Percentiles rank a stretch among this genome's conserved stretches.
Conservation (phyloP, 2,113 vertebrate species). For the Lamprotornis superbus region DNA sequence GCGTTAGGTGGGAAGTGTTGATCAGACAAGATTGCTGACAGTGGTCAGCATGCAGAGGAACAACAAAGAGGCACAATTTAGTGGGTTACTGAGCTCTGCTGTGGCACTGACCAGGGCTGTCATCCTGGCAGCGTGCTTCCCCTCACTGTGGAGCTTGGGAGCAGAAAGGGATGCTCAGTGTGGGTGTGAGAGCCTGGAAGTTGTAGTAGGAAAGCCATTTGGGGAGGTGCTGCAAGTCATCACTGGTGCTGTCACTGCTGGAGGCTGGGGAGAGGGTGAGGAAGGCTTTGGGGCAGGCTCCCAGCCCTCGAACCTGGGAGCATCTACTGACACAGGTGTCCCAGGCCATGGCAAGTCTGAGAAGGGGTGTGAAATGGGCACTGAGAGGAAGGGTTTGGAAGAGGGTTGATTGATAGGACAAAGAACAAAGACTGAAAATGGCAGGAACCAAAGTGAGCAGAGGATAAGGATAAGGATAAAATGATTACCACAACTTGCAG, state of each 20-base stretch:
- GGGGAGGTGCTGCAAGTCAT: neutral
- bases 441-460: neutral
- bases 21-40: neutral
- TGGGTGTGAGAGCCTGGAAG: neutral
- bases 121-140: rapidly evolving
- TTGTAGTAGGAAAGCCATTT: neutral
- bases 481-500: neutral
- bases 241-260: rapidly evolving
- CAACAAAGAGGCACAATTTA: neutral
- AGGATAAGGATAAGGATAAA: neutral
- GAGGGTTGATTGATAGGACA: neutral
- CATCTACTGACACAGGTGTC: neutral
- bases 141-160: neutral
- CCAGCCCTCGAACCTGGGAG: neutral
- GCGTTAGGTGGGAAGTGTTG: neutral
- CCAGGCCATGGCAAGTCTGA: rapidly evolving
- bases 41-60: neutral
- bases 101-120: neutral
- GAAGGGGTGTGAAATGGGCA: neutral
- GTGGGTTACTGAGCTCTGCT: neutral
- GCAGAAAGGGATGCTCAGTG: neutral
- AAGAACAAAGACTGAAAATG: neutral
- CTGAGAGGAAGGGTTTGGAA: neutral
- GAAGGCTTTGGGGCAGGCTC: neutral
- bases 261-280: neutral